Percentiles rank a stretch among this genome's conserved stretches.
Evolutionary conservation across 2,888 invertebrate genomes (phyloP).

Genomic region (Caenorhabditis auriculariae): DNA sequence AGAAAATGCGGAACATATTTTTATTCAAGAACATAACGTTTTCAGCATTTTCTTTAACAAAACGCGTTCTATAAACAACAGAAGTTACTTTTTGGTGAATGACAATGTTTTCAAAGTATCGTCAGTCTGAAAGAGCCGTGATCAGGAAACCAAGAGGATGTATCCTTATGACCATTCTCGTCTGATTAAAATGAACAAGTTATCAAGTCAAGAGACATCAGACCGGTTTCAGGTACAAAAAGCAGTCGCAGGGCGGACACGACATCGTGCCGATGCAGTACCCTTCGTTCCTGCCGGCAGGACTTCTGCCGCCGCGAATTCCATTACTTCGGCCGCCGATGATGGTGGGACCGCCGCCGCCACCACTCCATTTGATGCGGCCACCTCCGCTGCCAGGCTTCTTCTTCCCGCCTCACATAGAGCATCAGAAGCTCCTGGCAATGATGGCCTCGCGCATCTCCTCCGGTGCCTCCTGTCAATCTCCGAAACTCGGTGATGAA

Average conservation of each 20-base stretch:
- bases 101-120: too few species aligned
- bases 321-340: slow-evolving; percentile 16
- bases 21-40: too few species aligned
- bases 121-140: too few species aligned
- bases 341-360: slow-evolving; percentile 1
- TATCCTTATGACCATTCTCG: too few species aligned
- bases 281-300: slow-evolving; percentile 27
- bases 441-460: slow-evolving; percentile 28
- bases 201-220: background rate
- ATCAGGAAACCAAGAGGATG: too few species aligned
- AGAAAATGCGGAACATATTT: too few species aligned
- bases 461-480: too few species aligned
- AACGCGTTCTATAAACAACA: too few species aligned
- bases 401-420: slow-evolving; percentile 15
- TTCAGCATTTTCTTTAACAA: too few species aligned
- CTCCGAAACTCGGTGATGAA: too few species aligned
- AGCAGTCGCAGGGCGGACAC: slow-evolving; percentile 9
- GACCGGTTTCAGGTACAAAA: slow-evolving; percentile 22
- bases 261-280: slow-evolving; percentile 28
- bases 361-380: slow-evolving; percentile 11
- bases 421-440: slow-evolving; percentile 22
- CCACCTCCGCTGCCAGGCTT: slow-evolving; percentile 13
- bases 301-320: slow-evolving; percentile 11
- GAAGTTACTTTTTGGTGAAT: too few species aligned
- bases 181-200: background rate